Base-by-base conservation (phyloP, 2,888 invertebrate genomes). In the Geophilus truncorum region DNA sequence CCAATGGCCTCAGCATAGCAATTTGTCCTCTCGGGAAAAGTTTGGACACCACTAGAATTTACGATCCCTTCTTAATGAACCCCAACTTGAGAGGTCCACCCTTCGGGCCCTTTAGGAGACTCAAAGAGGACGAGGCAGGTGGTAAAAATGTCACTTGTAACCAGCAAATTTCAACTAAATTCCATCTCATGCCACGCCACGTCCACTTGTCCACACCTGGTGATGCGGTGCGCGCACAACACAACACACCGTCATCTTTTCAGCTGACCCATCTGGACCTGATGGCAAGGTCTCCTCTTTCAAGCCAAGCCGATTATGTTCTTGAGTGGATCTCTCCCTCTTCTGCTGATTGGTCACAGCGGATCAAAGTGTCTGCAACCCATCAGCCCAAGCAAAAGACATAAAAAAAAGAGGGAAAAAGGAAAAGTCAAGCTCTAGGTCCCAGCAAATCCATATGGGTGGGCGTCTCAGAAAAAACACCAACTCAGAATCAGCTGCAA, bases 241-340 rank as follows among this genome's bases (percentile, higher is more conserved):
- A 21, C 57, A 18, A 3, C 57, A 10, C 57, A 21, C 57, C 57
- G 21, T 62, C 57, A 62, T 62, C 21, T 23, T 23, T 62, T 62
- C 57, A 62, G 57, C 23, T 62, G 57, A 62, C 57, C 57, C 57
- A 62, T 62, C 57, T 62, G 57, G 57, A 62, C 57, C 57, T 62
- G 57, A 62, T 62, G 57, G 57, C 57, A 62, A 18, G 57, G 57
- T 62, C 57, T 62, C 57, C 57, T 23, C 57, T 62, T 62, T 62
- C 57, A 62, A 62, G 57, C 57, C 57, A 62, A 62, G 57, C 57
- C 57, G 57, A 62, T 62, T 62, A 62, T 62, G 57, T 62, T 62
- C 57, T 62, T 62, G 57, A 62, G 57, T 62, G 57, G 57, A 62
- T 62, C 57, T 62, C 57, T 62, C 57, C 57, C 57, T 62, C 57